phyloP scores from a whole-genome alignment of 2,888 invertebrate genomes.

The Macrosiphum euphorbiae region DNA sequence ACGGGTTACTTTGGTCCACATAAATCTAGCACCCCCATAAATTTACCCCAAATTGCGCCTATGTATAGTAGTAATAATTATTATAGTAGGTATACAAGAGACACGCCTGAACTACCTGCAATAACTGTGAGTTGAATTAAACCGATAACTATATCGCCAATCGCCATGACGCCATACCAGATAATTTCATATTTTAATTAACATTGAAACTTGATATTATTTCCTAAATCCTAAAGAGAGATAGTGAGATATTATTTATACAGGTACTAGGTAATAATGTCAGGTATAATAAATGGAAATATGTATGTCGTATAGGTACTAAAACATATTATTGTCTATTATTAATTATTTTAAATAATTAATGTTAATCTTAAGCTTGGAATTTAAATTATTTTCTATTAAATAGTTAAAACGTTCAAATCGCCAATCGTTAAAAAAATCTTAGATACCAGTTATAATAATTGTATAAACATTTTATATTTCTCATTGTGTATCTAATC shows the following conservation, averaged over 20 bases:
- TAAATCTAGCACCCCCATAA: too few relatives aligned
- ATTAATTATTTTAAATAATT: not conserved
- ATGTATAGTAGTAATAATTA: slow-evolving; percentile 1
- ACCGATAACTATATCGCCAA: not conserved
- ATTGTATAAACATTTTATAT: not conserved
- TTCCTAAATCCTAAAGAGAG: not conserved
- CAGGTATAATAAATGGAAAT: not conserved
- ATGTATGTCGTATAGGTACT: too few relatives aligned
- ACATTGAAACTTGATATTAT: not conserved
- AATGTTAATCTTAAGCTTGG: not conserved
- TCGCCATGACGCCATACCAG: not conserved
- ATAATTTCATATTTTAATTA: not conserved
- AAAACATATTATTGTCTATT: not conserved
- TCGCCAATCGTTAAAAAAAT: not conserved
- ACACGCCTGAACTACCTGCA: not conserved
- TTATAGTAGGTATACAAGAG: not conserved
- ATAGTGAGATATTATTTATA: not conserved
- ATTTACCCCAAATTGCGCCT: too few relatives aligned
- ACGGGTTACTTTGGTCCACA: too few relatives aligned
- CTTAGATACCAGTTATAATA: not conserved
- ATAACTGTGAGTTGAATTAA: not conserved
- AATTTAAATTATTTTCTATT: not conserved
- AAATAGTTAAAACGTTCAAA: not conserved
- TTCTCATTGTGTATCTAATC: not conserved
- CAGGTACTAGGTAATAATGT: not conserved